A percentile compares a stretch with the other conserved stretches of the same genome.
Evolutionary conservation across 2,888 invertebrate genomes (phyloP).

Genomic region (Luperina testacea): DNA sequence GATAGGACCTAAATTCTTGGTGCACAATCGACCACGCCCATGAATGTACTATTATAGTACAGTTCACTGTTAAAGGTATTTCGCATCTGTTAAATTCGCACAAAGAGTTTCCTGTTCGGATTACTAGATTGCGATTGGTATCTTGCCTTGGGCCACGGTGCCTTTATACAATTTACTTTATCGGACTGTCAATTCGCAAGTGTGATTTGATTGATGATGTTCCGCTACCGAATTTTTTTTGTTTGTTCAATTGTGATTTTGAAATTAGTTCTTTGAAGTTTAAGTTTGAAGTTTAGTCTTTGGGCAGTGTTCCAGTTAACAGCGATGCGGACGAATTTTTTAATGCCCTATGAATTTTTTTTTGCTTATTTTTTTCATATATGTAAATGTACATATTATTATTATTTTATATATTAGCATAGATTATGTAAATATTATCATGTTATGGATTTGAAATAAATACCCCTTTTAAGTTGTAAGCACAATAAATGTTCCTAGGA

Average conservation of each 20-base stretch:
- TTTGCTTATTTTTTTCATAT: too few species aligned
- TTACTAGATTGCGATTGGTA: conserved; percentile 87
- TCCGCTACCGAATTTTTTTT: conserved; percentile 57
- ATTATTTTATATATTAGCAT: too few species aligned
- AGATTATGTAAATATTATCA: too few species aligned
- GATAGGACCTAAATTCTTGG: conserved; percentile 76
- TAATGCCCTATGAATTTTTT: too few species aligned
- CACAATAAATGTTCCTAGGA: not conserved
- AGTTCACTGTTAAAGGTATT: conserved; percentile 82
- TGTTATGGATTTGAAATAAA: too few species aligned
- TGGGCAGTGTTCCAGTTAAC: too few species aligned
- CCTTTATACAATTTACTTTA: conserved; percentile 80
- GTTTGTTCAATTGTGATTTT: conserved; percentile 59
- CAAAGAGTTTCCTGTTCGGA: conserved; percentile 89
- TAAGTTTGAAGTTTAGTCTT: too few species aligned
- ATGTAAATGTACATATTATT: too few species aligned
- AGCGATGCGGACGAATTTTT: too few species aligned
- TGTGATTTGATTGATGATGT: conserved; percentile 75
- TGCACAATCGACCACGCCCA: conserved; percentile 86
- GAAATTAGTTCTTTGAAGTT: conserved; percentile 34
- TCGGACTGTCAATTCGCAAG: conserved; percentile 78
- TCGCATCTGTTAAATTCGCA: conserved; percentile 85
- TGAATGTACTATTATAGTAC: conserved; percentile 73
- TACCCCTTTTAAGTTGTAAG: not conserved
- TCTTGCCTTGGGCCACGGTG: conserved; percentile 82